A percentile compares a stretch with the other conserved stretches of the same genome.
Conservation (phyloP, 64 coral and sea anemone genomes). For the Astreopora myriophthalma region DNA sequence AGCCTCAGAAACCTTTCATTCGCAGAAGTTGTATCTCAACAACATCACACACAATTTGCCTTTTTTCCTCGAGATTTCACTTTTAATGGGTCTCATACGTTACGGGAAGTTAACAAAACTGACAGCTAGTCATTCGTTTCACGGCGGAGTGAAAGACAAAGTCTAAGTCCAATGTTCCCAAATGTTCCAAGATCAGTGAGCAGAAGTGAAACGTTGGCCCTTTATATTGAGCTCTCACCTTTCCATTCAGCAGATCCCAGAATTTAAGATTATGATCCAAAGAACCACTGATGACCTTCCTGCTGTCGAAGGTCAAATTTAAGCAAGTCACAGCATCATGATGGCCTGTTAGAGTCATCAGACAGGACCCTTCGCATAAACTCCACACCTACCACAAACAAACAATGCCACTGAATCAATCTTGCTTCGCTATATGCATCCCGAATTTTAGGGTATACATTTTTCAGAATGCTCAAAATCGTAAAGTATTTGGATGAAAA, state of each 20-base stretch:
- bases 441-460: too few relatives aligned
- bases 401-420: neutral
- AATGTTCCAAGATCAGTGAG: neutral
- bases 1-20: too few relatives aligned
- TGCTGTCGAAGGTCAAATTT: constrained; percentile 94
- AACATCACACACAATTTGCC: too few relatives aligned
- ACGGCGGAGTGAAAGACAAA: too few relatives aligned
- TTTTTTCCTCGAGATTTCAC: too few relatives aligned
- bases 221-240: constrained; percentile 31
- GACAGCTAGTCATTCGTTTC: too few relatives aligned
- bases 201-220: neutral
- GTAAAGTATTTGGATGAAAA: too few relatives aligned
- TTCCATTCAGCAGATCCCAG: constrained; percentile 98
- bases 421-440: neutral
- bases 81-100: too few relatives aligned
- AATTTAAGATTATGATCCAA: constrained; percentile 98
- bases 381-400: constrained; percentile 78
- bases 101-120: too few relatives aligned
- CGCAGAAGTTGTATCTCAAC: too few relatives aligned
- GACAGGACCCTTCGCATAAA: constrained; percentile 79
- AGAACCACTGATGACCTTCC: constrained; percentile 97
- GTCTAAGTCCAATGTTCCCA: too few relatives aligned
- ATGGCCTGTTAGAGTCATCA: constrained; percentile 96
- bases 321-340: constrained; percentile 99
- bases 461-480: too few relatives aligned